phyloP scores from a whole-genome alignment of 2,113 vertebrate genomes.

The Sigmodon hispidus region DNA sequence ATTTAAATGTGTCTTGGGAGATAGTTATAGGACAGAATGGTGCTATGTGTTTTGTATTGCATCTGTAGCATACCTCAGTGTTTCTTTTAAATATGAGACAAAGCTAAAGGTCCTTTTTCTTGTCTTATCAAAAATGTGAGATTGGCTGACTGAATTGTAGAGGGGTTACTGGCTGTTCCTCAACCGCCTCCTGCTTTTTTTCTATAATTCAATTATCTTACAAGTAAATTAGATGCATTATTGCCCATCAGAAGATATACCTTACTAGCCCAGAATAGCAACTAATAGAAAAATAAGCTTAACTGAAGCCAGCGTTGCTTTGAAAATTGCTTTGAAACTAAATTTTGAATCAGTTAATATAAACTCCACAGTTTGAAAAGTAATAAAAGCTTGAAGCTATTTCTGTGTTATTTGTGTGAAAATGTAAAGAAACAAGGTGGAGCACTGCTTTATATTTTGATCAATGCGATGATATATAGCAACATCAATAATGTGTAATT shows the following conservation, averaged over 20 bases:
- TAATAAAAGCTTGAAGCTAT: background rate
- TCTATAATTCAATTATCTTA: conserved; percentile 59
- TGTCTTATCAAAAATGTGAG: conserved; percentile 45
- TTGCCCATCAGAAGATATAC: conserved; percentile 7
- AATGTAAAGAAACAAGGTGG: background rate
- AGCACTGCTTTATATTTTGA: background rate
- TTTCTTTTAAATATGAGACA: conserved; percentile 13
- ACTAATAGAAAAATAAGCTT: conserved; percentile 48
- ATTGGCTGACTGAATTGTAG: conserved; percentile 52
- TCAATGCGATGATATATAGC: background rate
- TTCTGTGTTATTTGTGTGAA: conserved; percentile 16
- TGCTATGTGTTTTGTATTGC: background rate
- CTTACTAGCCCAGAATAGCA: conserved; percentile 59
- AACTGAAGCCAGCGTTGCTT: background rate
- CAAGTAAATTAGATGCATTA: conserved; percentile 42
- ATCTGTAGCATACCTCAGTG: conserved; percentile 50
- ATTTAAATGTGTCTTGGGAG: conserved; percentile 42
- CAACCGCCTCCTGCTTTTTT: background rate
- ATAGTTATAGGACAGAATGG: background rate
- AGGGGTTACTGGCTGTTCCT: background rate
- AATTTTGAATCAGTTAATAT: conserved; percentile 9
- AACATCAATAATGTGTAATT: background rate
- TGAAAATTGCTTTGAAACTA: conserved; percentile 40
- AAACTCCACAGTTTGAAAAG: conserved; percentile 18
- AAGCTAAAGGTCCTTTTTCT: conserved; percentile 52